Conservation (phyloP, 2,888 invertebrate species). For the Pollenia angustigena region DNA sequence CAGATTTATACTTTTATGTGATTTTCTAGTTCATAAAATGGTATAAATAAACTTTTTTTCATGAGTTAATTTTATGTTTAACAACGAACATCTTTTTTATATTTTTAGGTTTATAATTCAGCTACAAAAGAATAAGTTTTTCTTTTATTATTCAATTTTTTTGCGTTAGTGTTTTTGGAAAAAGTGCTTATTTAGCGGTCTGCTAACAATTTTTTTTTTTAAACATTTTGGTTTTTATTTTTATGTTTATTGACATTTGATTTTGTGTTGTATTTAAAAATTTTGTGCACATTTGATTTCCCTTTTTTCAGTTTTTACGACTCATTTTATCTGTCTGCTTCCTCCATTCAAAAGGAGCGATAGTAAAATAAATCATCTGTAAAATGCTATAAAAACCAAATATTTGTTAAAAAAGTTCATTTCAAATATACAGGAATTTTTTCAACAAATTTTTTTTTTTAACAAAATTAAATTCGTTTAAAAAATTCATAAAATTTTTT, state of each 20-base stretch:
- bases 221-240: conserved; percentile 31
- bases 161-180: background rate
- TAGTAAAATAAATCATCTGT: conserved; percentile 35
- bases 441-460: background rate
- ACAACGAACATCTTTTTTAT: too few species aligned
- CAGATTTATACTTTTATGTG: too few species aligned
- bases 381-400: conserved; percentile 20
- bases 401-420: background rate
- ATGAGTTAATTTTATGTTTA: background rate
- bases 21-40: conserved; percentile 3
- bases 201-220: background rate
- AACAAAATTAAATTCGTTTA: background rate
- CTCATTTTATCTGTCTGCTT: background rate
- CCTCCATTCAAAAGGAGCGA: background rate
- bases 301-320: background rate
- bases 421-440: background rate
- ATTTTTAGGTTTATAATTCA: too few species aligned
- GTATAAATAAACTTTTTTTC: background rate
- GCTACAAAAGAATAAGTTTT: too few species aligned
- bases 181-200: conserved; percentile 16
- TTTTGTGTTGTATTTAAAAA: conserved; percentile 8
- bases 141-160: too few species aligned
- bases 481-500: background rate
- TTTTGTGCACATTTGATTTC: conserved; percentile 4
- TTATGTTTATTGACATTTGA: conserved; percentile 41